A percentile compares a stretch with the other conserved stretches of the same genome.
phyloP scores from a whole-genome alignment of 2,113 vertebrate genomes.

The Struthio camelus region DNA sequence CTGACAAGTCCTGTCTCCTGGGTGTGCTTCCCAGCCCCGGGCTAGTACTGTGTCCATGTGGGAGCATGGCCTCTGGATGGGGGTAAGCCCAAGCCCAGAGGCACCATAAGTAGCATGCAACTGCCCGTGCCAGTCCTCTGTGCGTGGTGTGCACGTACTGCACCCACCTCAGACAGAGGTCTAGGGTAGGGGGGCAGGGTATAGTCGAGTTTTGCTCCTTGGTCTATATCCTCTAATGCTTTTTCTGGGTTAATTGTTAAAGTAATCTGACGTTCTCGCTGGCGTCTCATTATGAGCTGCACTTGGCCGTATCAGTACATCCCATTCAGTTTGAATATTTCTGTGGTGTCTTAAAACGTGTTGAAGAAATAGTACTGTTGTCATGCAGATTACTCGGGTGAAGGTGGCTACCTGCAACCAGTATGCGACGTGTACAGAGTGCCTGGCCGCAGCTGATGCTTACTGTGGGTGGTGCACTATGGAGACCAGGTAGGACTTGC shows the following conservation, averaged over 20 bases:
- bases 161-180: background rate
- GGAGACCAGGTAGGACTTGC: slow-evolving; percentile 85
- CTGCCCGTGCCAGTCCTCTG: accelerated
- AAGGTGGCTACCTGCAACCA: slow-evolving; percentile 87
- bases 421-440: slow-evolving; percentile 83
- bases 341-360: background rate
- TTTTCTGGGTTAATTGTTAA: accelerated
- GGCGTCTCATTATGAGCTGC: accelerated
- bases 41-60: background rate
- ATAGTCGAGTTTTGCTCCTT: background rate
- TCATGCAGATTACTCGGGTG: slow-evolving; percentile 85
- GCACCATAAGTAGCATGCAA: background rate
- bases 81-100: too few species aligned
- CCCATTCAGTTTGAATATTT: accelerated
- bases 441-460: slow-evolving; percentile 85
- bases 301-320: accelerated
- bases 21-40: background rate
- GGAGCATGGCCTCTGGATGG: accelerated
- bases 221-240: background rate
- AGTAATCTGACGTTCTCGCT: accelerated
- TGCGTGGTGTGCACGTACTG: accelerated
- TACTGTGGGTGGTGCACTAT: slow-evolving; percentile 97
- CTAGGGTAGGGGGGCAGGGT: too few species aligned
- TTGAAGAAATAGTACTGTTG: background rate
- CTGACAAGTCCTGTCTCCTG: accelerated